phyloP scores from a whole-genome alignment of 2,797 vertebrate species.

The Bovichtus variegatus region DNA sequence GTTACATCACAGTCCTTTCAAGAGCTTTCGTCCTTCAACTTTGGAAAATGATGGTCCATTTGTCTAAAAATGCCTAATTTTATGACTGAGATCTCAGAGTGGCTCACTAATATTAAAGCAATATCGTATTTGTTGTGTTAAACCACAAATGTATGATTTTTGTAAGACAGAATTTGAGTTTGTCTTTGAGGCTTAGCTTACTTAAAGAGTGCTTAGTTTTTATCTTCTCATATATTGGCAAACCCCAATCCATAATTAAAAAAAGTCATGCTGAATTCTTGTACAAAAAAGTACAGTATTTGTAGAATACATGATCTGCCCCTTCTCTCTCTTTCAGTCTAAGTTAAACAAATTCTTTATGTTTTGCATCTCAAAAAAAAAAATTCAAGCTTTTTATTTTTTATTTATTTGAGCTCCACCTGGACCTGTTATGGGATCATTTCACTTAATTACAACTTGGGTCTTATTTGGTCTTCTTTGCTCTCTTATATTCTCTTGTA shows the following conservation, averaged over 20 bases:
- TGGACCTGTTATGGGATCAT: background rate
- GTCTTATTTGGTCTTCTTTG: too few relatives aligned
- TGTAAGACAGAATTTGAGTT: too few relatives aligned
- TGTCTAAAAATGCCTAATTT: slow-evolving; percentile 1
- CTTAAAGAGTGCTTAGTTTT: too few relatives aligned
- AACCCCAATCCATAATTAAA: background rate
- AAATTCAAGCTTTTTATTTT: too few relatives aligned
- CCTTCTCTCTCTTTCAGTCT: background rate
- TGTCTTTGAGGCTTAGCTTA: background rate
- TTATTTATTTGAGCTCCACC: background rate
- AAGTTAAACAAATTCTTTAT: background rate
- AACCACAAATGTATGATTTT: background rate
- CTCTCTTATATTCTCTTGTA: too few relatives aligned
- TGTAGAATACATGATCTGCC: too few relatives aligned
- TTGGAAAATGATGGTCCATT: background rate
- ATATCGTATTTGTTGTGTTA: background rate
- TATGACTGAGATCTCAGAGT: background rate
- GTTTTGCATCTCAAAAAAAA: background rate
- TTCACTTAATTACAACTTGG: background rate
- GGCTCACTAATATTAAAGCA: background rate
- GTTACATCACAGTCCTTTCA: slow-evolving; percentile 38
- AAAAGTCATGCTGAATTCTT: background rate
- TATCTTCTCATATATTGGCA: background rate
- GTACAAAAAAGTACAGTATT: too few relatives aligned
- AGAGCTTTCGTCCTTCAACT: slow-evolving; percentile 21